A percentile compares a stretch with the other conserved stretches of the same genome.
phyloP scores from a whole-genome alignment of 1,140 invertebrate species.

The Heterodera carotae region DNA sequence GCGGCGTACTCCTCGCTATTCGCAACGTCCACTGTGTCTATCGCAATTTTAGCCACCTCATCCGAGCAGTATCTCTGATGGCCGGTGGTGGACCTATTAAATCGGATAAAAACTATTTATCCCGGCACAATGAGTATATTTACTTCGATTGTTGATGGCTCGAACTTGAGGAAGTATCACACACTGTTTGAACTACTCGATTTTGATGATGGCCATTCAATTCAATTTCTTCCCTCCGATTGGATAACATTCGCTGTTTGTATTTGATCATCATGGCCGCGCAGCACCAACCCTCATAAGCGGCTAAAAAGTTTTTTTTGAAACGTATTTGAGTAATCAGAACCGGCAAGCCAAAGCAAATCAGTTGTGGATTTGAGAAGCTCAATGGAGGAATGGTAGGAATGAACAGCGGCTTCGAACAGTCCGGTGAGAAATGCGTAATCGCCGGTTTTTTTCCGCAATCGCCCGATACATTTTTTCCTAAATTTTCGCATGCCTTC shows the following conservation, averaged over 20 bases:
- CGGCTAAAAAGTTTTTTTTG: conserved; percentile 46
- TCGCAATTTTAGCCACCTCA: conserved; percentile 34
- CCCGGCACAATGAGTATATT: neutral
- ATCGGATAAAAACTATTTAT: neutral
- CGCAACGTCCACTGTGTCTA: neutral
- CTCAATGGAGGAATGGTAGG: conserved; percentile 58
- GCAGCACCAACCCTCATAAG: conserved; percentile 61
- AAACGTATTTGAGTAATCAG: conserved; percentile 16
- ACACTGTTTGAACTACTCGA: neutral
- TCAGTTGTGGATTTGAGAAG: conserved; percentile 54
- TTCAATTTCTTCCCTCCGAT: neutral
- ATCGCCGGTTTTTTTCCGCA: conserved; percentile 61
- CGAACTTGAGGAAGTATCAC: neutral
- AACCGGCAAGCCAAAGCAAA: conserved; percentile 63
- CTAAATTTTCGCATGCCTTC: conserved; percentile 41
- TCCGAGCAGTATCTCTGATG: conserved; percentile 60
- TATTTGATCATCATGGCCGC: conserved; percentile 53
- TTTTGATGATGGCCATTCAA: neutral
- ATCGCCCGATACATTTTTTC: conserved; percentile 59
- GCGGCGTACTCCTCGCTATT: neutral
- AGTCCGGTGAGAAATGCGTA: conserved; percentile 59
- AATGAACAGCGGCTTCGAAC: conserved; percentile 53
- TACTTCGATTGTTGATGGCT: conserved; percentile 13
- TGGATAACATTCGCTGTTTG: conserved; percentile 4
- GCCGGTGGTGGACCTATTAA: conserved; percentile 35